Base-by-base conservation (phyloP, 1,140 invertebrate species). In the Drosophila malerkotliana region DNA sequence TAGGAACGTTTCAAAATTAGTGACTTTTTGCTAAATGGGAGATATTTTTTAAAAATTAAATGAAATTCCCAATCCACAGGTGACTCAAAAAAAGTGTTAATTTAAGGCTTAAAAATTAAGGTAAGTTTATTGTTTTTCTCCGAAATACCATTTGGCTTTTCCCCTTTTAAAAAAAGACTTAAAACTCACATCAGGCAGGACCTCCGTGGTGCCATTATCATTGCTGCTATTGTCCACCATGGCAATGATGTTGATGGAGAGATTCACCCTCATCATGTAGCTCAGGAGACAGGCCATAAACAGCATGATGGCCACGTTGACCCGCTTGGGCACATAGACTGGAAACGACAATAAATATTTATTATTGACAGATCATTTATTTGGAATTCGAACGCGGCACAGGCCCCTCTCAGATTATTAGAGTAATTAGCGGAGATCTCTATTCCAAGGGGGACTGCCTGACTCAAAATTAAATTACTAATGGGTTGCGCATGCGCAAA, bases 191-290 rank as follows among this genome's bases (percentile, higher is more conserved):
- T 92, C 78, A 21, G 88, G 84, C 24, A 87, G 60, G 9, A 53
- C 67, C 18, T 74, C 67, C 5, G 71, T 59, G 14, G 80, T 79
- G 47, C 89, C 81, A 3, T 78, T 87, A 52, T 77, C 61, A 26
- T 90, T 47, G 8, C 3, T 47, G 53, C 39, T 30, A 15, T 64
- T 66, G 30, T 93, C 92, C 0, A 95, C 94, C 95, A 96, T 96
- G 1, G 95, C 95, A 8, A 96, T 94, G 32, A 96, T 94, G 54
- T 94, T 95, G 48, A 96, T 94, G 8, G 95, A 95, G 79, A 96
- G 93, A 92, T 96, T 96, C 12, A 95, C 95, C 54, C 95, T 93
- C 56, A 96, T 93, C 91, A 96, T 95, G 82, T 96, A 96, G 5
- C 94, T 94, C 48, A 96, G 93, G 92, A 96, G 95, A 61, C 95